Evolutionary conservation across 2,888 invertebrate genomes (phyloP), one percentile per base, ranked within the genome.

Genomic region (Philaethria dido): DNA sequence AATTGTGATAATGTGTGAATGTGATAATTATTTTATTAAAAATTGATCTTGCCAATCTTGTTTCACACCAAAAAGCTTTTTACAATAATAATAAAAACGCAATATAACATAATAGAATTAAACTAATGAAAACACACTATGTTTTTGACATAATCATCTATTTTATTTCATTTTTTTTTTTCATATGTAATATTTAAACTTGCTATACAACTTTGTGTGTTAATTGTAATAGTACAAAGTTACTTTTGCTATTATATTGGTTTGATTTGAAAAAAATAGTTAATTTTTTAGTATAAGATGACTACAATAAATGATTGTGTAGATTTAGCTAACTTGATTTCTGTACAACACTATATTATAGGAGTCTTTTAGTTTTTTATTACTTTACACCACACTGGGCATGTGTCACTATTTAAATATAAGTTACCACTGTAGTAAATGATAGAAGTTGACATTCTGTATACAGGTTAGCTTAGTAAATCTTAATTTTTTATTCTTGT

Each of bases 381-480:
- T 29, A 6, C 22, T 25, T 44, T n/a, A 14, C 44, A 25, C 44
- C 5, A 44, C 42, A 54, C 11, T 45, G 14, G 1, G n/a, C 29
- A 42, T 44, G 44, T 44, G 44, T 20, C 57, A 42, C 57, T 64
- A 18, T 63, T 55, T n/a, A 64, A 25, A 25, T 22, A 25, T 59
- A 47, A 42, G 48, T 64, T 64, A 65, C 50, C 65, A 42, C 20
- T 65, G 42, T 52, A 64, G 39, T n/a, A 57, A 57, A 22, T n/a
- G 4, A 8, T 57, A 42, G 20, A 20, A 29, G 29, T 25, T 39
- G 9, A 57, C n/a, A n/a, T 57, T 22, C 57, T 5, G n/a, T n/a
- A 25, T 11, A 3, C 22, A 55, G 39, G 39, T 55, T 20, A 39
- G 57, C 22, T 22, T 20, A 4, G 52, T 42, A 42, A 39, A 57